These are phyloP conservation scores for Epinephelus fuscoguttatus DNA, from an alignment of 2,113 vertebrate species.

Conservation along the genomic window DNA sequence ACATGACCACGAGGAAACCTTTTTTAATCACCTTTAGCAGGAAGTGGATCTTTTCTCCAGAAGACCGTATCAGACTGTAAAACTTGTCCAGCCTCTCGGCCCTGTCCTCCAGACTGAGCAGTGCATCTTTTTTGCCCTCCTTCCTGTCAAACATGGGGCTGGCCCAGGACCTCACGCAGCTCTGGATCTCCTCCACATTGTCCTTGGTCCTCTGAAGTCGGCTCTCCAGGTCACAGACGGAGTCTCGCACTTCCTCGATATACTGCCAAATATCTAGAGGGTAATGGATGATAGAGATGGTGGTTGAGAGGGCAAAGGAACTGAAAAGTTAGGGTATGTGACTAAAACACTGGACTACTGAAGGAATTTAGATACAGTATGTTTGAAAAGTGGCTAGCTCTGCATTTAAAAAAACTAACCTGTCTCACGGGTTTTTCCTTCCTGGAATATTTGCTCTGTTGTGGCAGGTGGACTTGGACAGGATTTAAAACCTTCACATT, in stretches of 20 bases:
- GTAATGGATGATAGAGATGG: not conserved
- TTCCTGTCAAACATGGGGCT: slow-evolving; percentile 89
- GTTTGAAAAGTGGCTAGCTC: not conserved
- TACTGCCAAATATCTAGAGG: slow-evolving; percentile 88
- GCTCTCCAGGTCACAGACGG: slow-evolving; percentile 87
- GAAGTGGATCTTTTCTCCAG: slow-evolving; percentile 89
- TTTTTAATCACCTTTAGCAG: slow-evolving; percentile 86
- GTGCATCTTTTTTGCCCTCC: slow-evolving; percentile 88
- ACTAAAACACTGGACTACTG: not conserved
- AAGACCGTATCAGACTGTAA: slow-evolving; percentile 83
- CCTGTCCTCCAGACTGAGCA: slow-evolving; percentile 89
- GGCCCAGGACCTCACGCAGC: slow-evolving; percentile 86
- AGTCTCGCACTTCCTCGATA: slow-evolving; percentile 83
- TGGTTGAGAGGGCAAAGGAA: not conserved
- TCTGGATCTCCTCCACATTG: slow-evolving; percentile 90
- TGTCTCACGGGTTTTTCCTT: no score
- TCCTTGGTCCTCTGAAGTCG: slow-evolving; percentile 89
- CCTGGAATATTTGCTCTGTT: not conserved
- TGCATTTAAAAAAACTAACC: not conserved
- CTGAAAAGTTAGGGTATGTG: not conserved
- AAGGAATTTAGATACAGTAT: not conserved
- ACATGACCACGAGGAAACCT: not conserved
- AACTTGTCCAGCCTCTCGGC: slow-evolving; percentile 83
- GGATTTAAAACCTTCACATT: no score
- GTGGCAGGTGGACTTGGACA: not conserved